Base-by-base conservation (phyloP, 2,113 vertebrate genomes). In the Syngnathus floridae region DNA sequence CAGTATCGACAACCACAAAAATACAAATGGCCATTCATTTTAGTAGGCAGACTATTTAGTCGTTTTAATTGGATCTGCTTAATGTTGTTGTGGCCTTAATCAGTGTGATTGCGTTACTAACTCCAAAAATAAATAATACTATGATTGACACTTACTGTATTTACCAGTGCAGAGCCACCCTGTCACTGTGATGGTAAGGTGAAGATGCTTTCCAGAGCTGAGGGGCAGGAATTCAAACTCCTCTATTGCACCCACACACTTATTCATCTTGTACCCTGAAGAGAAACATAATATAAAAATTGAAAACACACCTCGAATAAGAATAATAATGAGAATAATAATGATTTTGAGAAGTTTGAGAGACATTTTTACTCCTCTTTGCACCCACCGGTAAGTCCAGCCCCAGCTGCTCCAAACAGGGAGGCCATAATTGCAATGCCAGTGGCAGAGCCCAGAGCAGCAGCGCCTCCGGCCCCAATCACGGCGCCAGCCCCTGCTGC, bases 231-330 rank as follows among this genome's bases (percentile, higher is more conserved):
- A 99, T 31, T 95, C 91, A 89, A 99, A 99, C 80, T 99, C 95
- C 76, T 99, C 94, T 14, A 99, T 96, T 9, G 94, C 95, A 14
- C 96, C 97, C 0, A 99, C 94, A 21, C 95, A 92, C 81, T 95
- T 99, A 72, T 97, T 98, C 96, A 99, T 99, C 83, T 99, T 99
- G 86, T 99, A 99, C 1, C 97, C 97, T 99, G 62, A 7, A 19
- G 62, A 36, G 16, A 71, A 71, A 58, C 65, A 74, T 65, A 19
- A 46, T 7, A 1, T 19, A 12, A 26, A 2, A 46, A 38, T 2
- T 48, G 10, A 2, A 19, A 37, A 62, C 61, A 17, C 1, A 12
- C 1, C 13, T 9, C 12, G 21, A 5, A 22, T 41, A 54, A 61
- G 11, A 31, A 14, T 16, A 9, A 16, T 12, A 21, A 43, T 43